Conservation (phyloP, 2,113 vertebrate genomes). For the Hipposideros armiger region DNA sequence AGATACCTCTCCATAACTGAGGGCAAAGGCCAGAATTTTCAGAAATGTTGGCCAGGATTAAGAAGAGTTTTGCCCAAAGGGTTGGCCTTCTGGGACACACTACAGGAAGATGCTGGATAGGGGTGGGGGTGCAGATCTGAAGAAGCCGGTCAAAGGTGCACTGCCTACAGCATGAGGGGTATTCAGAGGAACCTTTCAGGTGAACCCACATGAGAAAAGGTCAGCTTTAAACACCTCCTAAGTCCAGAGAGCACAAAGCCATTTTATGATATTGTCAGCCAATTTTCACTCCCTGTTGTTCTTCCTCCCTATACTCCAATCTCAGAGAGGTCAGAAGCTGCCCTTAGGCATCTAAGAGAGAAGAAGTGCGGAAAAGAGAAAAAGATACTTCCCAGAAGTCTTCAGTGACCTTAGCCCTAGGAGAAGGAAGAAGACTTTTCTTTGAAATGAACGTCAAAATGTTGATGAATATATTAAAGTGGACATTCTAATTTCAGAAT, state of each 20-base stretch:
- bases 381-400: neutral
- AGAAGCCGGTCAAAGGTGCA: neutral
- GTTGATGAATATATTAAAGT: neutral
- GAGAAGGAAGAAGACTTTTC: neutral
- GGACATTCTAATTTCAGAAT: neutral
- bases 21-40: neutral
- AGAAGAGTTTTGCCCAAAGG: neutral
- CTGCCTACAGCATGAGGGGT: accelerated
- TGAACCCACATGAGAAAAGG: neutral
- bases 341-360: neutral
- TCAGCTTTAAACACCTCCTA: neutral
- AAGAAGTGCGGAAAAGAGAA: neutral
- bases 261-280: neutral
- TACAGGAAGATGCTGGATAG: neutral
- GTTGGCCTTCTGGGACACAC: neutral
- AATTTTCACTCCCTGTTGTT: neutral
- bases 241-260: neutral
- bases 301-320: neutral
- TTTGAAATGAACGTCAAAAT: neutral
- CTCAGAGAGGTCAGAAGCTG: neutral
- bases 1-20: neutral
- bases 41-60: neutral
- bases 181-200: neutral
- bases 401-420: neutral
- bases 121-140: accelerated